A percentile compares a stretch with the other conserved stretches of the same genome.
Evolutionary conservation across 2,113 vertebrate genomes (phyloP).

Genomic region (Platysternon megacephalum): DNA sequence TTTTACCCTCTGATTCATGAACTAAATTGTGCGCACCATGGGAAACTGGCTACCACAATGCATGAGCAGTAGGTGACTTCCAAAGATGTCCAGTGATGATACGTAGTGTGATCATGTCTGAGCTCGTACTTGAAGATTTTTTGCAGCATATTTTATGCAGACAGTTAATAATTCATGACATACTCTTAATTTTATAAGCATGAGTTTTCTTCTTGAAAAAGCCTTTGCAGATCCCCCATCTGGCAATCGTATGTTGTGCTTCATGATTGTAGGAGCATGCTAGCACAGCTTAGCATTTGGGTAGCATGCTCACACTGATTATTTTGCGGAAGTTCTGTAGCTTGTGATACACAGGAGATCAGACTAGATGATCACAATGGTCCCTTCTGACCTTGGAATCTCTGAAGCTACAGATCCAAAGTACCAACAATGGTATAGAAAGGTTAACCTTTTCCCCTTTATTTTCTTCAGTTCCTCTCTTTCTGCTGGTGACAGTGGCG

Average conservation of each 20-base stretch:
- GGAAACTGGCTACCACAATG: not conserved
- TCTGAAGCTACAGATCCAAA: not conserved
- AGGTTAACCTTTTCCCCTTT: not conserved
- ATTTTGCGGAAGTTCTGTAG: not conserved
- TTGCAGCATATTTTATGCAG: not conserved
- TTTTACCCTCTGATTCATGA: not conserved
- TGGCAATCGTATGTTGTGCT: not conserved
- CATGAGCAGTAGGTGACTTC: not conserved
- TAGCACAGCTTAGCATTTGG: not conserved
- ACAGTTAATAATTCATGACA: not conserved
- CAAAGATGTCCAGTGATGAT: not conserved
- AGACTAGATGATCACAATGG: not conserved
- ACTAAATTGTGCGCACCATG: not conserved
- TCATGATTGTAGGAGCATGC: not conserved
- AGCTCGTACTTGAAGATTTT: not conserved
- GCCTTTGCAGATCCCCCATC: not conserved
- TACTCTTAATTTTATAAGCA: not conserved
- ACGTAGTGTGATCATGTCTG: not conserved
- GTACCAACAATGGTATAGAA: not conserved
- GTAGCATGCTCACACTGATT: not conserved
- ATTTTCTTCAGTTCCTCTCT: not conserved
- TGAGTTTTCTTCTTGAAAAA: not conserved
- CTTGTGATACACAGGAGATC: not conserved
- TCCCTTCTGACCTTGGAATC: not conserved
- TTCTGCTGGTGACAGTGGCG: not conserved